These are phyloP conservation scores for Mamestra configurata DNA, from an alignment of 1,140 invertebrate genomes.

Conservation along the genomic window DNA sequence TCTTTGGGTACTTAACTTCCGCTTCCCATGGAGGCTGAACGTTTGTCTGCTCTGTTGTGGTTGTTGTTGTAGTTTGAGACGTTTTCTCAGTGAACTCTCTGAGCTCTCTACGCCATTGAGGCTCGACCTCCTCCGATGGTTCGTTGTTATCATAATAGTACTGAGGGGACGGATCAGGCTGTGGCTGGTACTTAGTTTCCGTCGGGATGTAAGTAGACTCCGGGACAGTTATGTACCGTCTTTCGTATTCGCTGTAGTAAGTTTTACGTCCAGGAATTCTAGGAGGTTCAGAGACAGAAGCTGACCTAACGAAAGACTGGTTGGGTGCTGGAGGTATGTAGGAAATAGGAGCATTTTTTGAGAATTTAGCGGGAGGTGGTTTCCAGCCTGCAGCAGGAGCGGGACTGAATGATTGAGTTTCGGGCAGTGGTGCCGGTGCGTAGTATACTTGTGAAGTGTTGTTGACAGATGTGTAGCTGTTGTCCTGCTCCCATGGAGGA, in stretches of 20 bases:
- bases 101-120: conserved; percentile 84
- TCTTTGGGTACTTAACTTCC: conserved; percentile 73
- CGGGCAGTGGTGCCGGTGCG: conserved; percentile 63
- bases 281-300: conserved; percentile 65
- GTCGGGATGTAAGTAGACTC: conserved; percentile 80
- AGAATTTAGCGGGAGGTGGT: conserved; percentile 67
- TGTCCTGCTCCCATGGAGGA: conserved; percentile 84
- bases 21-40: conserved; percentile 81
- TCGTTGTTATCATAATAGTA: conserved; percentile 85
- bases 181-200: conserved; percentile 78
- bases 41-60: conserved; percentile 65
- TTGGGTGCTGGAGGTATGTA: conserved; percentile 83
- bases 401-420: conserved; percentile 60
- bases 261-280: conserved; percentile 78
- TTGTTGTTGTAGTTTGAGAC: conserved; percentile 66
- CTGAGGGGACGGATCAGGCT: conserved; percentile 81
- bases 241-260: conserved; percentile 84
- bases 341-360: conserved; percentile 73
- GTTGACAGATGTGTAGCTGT: conserved; percentile 67
- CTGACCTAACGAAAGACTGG: conserved; percentile 81
- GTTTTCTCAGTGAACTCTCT: conserved; percentile 85
- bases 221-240: conserved; percentile 83
- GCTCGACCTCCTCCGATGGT: conserved; percentile 75
- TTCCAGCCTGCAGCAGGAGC: conserved; percentile 49
- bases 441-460: conserved; percentile 68